phyloP scores from a whole-genome alignment of 2,797 vertebrate species.

The Clarias laeviceps region DNA sequence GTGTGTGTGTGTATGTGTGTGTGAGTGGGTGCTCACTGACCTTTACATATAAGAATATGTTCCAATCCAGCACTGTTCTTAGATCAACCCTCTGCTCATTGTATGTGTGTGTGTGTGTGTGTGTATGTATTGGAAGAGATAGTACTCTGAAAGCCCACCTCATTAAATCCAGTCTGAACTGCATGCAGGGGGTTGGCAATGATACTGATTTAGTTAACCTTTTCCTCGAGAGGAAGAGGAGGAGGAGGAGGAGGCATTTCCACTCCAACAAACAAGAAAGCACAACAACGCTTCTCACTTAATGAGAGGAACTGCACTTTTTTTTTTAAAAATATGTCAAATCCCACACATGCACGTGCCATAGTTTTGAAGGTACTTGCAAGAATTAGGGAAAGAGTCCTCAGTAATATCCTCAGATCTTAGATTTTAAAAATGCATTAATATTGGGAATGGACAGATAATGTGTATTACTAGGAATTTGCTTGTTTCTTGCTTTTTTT shows the following conservation, averaged over 20 bases:
- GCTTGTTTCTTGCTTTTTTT: neutral
- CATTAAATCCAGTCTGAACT: conserved; percentile 39
- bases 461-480: too few relatives aligned
- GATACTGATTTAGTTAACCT: conserved; percentile 50
- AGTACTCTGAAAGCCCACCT: conserved; percentile 26
- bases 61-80: conserved; percentile 6
- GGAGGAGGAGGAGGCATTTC: conserved; percentile 42
- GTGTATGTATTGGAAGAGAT: conserved; percentile 10
- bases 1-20: neutral
- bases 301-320: conserved; percentile 12
- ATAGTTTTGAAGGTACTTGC: neutral
- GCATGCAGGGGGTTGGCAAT: conserved; percentile 42
- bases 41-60: conserved; percentile 36
- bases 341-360: neutral
- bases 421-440: neutral
- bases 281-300: conserved; percentile 12
- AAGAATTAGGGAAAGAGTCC: neutral
- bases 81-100: conserved; percentile 8
- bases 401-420: neutral
- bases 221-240: conserved; percentile 34
- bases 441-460: neutral
- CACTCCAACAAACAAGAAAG: conserved; percentile 26
- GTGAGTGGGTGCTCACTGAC: conserved; percentile 23
- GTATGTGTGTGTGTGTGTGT: conserved; percentile 1
- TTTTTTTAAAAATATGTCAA: neutral